Evolutionary conservation across 2,888 invertebrate genomes (phyloP).

Genomic region (Andrena hattorfiana): DNA sequence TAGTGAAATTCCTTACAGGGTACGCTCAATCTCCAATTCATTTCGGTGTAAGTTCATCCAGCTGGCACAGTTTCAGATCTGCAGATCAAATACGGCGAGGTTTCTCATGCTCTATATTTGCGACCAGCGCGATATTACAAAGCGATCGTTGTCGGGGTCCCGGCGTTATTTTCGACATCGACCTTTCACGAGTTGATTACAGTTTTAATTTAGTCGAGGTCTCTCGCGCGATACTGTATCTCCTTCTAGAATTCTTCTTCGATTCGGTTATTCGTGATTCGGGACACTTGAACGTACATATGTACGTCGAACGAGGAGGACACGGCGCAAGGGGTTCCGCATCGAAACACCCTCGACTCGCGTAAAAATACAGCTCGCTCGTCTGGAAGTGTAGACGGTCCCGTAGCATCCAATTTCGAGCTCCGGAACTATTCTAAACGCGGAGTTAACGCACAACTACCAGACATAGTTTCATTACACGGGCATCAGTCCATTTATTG

Average conservation of each 20-base stretch:
- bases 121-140: slow-evolving; percentile 27
- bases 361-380: background rate
- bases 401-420: slow-evolving; percentile 25
- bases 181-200: background rate
- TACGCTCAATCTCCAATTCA: slow-evolving; percentile 68
- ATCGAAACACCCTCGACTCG: background rate
- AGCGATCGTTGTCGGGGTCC: slow-evolving; percentile 19
- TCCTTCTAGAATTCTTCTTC: background rate
- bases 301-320: background rate
- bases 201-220: background rate
- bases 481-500: slow-evolving; percentile 54
- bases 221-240: background rate
- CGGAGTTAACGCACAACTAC: slow-evolving; percentile 35
- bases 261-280: background rate
- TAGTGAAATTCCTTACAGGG: slow-evolving; percentile 54
- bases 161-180: slow-evolving; percentile 32
- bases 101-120: slow-evolving; percentile 43
- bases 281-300: background rate
- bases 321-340: background rate
- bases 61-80: slow-evolving; percentile 71
- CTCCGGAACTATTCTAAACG: slow-evolving; percentile 41
- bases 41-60: slow-evolving; percentile 66
- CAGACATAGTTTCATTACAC: slow-evolving; percentile 60
- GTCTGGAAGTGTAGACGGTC: background rate
- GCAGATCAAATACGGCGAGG: slow-evolving; percentile 56